Conservation (phyloP, 2,113 vertebrate species). For the Bujurquina vittata region DNA sequence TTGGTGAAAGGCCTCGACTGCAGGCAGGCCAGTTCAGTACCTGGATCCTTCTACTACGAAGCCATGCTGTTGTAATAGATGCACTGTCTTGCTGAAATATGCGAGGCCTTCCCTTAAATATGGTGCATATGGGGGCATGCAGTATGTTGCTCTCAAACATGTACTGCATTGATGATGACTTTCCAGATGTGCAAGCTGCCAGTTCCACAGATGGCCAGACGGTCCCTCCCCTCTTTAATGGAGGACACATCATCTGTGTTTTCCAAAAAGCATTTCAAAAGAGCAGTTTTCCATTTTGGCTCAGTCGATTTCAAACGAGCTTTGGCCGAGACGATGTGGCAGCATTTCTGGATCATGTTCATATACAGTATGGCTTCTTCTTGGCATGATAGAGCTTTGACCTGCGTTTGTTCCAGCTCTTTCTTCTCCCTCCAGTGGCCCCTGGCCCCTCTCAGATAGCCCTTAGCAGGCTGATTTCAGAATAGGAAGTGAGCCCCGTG, state of each 20-base stretch:
- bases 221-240: neutral
- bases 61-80: neutral
- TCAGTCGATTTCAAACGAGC: no score
- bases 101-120: neutral
- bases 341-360: no score
- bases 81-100: neutral
- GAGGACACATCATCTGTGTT: no score
- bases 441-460: slow-evolving; percentile 29
- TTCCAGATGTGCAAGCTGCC: neutral
- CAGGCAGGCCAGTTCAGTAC: neutral
- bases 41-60: neutral
- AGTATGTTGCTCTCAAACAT: neutral
- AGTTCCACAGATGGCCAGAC: neutral
- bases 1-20: neutral
- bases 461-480: slow-evolving; percentile 28
- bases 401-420: no score
- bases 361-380: no score
- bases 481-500: neutral
- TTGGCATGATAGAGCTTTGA: no score
- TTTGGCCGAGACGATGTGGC: no score
- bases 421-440: neutral
- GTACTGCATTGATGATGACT: neutral
- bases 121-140: neutral
- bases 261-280: no score
- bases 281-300: no score